Evolutionary conservation across 1,140 invertebrate species (phyloP).

Genomic region (Magallana gigas): DNA sequence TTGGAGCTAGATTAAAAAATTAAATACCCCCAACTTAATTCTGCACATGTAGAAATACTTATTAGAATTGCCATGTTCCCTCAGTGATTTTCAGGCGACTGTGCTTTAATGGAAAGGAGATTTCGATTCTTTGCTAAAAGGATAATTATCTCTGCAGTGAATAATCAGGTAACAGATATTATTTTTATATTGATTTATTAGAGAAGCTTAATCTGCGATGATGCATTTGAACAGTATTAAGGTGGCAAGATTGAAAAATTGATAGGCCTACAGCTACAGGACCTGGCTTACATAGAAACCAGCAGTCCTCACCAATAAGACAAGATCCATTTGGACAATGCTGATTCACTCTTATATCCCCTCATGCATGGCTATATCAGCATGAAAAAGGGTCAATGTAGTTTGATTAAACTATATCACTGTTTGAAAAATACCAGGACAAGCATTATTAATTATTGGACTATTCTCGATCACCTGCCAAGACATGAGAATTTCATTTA

Average conservation of each 20-base stretch:
- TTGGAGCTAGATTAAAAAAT: neutral
- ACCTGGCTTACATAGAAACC: neutral
- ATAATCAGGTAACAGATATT: conserved; percentile 25
- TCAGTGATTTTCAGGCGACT: neutral
- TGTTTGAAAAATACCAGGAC: no score
- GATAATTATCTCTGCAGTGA: conserved; percentile 2
- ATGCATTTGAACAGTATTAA: neutral
- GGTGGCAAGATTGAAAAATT: conserved; percentile 12
- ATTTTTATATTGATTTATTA: conserved; percentile 27
- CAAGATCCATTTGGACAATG: neutral
- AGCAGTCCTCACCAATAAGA: no score
- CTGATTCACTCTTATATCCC: neutral
- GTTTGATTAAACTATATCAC: no score
- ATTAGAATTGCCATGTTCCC: neutral
- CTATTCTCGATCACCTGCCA: no score
- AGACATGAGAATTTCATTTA: no score
- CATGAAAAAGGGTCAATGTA: no score
- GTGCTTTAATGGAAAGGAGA: neutral
- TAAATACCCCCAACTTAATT: conserved; percentile 19
- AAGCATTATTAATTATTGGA: no score
- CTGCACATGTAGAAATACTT: neutral
- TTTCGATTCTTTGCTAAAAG: neutral
- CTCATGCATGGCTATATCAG: no score
- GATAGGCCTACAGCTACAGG: neutral
- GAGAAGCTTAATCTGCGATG: neutral